These are phyloP conservation scores for Sinhomidia bicolor DNA, from an alignment of 2,888 invertebrate genomes.

Conservation along the genomic window DNA sequence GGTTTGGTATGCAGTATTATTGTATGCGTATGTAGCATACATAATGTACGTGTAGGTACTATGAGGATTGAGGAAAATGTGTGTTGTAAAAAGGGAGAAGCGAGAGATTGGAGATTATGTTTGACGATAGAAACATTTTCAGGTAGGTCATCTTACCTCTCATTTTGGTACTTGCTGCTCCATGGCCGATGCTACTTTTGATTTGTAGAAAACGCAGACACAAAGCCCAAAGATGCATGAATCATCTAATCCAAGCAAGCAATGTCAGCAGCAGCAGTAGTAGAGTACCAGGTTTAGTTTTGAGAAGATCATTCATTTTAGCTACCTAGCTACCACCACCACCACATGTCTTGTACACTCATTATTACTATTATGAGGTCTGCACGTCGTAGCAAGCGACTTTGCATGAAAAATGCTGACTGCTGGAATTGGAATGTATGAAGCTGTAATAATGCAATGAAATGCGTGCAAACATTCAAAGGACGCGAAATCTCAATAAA, in stretches of 20 bases:
- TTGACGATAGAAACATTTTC: constrained; percentile 48
- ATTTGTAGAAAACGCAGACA: not conserved
- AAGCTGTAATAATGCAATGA: too few species aligned
- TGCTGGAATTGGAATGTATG: too few species aligned
- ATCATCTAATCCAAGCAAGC: not conserved
- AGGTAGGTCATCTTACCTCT: constrained; percentile 64
- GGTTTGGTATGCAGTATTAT: not conserved
- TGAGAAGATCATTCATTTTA: too few species aligned
- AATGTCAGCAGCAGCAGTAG: too few species aligned
- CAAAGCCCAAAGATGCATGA: not conserved
- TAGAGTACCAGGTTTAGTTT: too few species aligned
- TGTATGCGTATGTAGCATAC: not conserved
- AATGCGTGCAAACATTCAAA: too few species aligned
- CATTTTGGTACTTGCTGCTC: constrained; percentile 43
- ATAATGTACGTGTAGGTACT: not conserved
- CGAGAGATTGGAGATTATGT: not conserved
- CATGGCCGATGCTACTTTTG: not conserved
- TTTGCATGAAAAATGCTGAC: too few species aligned
- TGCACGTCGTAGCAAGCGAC: too few species aligned
- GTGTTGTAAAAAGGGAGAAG: constrained; percentile 3
- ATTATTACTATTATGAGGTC: too few species aligned
- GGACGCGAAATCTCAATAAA: too few species aligned
- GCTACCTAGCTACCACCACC: too few species aligned
- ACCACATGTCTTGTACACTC: too few species aligned
- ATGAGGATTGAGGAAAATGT: not conserved